Percentiles rank a stretch among this genome's conserved stretches.
These are phyloP conservation scores for Xiphophorus couchianus DNA, from an alignment of 2,113 vertebrate species.

Conservation along the genomic window DNA sequence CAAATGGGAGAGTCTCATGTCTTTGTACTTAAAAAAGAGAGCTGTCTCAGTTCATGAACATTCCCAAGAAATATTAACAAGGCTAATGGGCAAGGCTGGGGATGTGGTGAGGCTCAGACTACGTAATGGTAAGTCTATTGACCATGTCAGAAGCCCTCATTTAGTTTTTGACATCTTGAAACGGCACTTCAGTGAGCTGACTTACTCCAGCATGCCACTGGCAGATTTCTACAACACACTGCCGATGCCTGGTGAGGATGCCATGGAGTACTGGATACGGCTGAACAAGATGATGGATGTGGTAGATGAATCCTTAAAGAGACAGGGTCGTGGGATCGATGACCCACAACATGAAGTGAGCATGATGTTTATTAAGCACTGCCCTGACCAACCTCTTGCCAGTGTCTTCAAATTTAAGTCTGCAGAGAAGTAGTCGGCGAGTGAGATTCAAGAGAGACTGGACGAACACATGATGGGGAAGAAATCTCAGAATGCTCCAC, in stretches of 20 bases:
- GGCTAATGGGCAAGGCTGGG: slow-evolving; percentile 1
- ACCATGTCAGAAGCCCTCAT: background rate
- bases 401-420: slow-evolving; percentile 11
- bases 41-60: background rate
- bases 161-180: slow-evolving; percentile 1
- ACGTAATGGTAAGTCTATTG: background rate
- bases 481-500: background rate
- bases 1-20: slow-evolving; percentile 1
- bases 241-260: background rate
- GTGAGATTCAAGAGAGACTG: background rate
- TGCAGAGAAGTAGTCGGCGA: background rate
- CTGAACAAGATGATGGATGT: slow-evolving; percentile 14
- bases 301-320: background rate
- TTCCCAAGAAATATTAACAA: background rate
- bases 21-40: background rate
- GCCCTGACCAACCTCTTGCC: background rate
- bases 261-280: slow-evolving; percentile 13
- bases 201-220: background rate
- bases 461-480: background rate
- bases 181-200: background rate
- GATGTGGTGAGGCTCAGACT: background rate
- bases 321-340: background rate
- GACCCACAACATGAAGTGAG: slow-evolving; percentile 6
- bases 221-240: slow-evolving; percentile 5
- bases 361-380: slow-evolving; percentile 16